Base-by-base conservation (phyloP, 2,888 invertebrate species). In the Lasiommata megera region DNA sequence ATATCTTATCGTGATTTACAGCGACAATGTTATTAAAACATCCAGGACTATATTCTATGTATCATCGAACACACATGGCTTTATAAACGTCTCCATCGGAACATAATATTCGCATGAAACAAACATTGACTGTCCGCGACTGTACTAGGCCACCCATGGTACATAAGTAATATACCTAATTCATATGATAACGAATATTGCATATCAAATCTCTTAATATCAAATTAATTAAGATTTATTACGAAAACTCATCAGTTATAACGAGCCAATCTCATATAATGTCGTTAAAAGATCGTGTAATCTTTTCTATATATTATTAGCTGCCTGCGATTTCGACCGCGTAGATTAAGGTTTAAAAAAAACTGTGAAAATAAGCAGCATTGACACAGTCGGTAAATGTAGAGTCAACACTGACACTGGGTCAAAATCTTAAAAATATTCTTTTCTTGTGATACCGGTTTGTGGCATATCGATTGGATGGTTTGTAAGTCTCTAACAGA, bases 1-100 rank as follows among this genome's bases (percentile, higher is more conserved):
- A 82, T 85, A 84, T 84, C 81, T 76, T 68, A 63, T 59, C 56
- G 73, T 80, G 85, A 87, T 87, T 85, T 83, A 86, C 75, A 69
- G 67, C 69, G 77, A 80, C 82, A 82, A 77, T 71, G 76, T 79
- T 82, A 82, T 84, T 67, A 68, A 66, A 62, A 61, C 48, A 56
- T 58, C 53, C 50, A 54, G 38, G 34, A 40, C 47, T 52, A 40
- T 16, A 51, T 31, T 51, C 28, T 52, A 41, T 37, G 29, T 56
- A 41, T 36, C 23, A 40, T 51, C n/a, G 47, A 38, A 40, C 40
- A 31, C 44, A 54, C 11, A 12, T 46, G 17, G 46, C 16, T 12
- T 41, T 16, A 11, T 38, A 16, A 23, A 44, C 28, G 3, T 9
- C 31, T 31, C 14, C 6, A 16, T 28, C 12, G 29, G 11, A 16